Conservation (phyloP, 2,113 vertebrate species). For the Indicator indicator region DNA sequence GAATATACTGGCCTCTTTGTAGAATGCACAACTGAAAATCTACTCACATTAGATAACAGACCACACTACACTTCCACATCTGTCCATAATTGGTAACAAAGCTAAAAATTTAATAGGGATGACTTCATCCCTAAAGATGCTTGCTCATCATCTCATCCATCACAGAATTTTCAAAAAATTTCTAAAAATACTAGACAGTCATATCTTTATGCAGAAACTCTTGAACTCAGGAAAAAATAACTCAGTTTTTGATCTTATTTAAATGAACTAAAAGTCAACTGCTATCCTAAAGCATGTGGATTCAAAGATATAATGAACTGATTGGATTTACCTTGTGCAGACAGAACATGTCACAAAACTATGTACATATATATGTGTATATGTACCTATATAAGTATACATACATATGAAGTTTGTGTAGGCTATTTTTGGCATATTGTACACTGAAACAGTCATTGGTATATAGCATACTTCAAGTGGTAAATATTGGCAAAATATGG, state of each 20-base stretch:
- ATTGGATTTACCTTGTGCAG: neutral
- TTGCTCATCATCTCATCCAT: conserved; percentile 9
- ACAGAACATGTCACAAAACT: neutral
- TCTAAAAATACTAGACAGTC: conserved; percentile 37
- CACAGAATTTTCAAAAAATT: conserved; percentile 4
- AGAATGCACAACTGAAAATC: neutral
- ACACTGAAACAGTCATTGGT: neutral
- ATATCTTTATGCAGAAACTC: neutral
- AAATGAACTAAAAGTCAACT: neutral
- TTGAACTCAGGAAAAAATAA: neutral
- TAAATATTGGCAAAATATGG: neutral
- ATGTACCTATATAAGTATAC: too few relatives aligned
- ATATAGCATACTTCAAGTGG: neutral
- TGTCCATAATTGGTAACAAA: conserved; percentile 38
- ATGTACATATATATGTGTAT: too few relatives aligned
- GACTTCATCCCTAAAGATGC: conserved; percentile 8
- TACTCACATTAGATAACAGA: neutral
- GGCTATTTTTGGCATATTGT: neutral
- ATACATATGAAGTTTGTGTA: neutral
- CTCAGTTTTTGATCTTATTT: neutral
- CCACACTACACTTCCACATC: conserved; percentile 24
- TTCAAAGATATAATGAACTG: neutral
- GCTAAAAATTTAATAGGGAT: conserved; percentile 11
- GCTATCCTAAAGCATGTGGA: neutral
- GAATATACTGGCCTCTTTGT: neutral